A percentile compares a stretch with the other conserved stretches of the same genome.
phyloP scores from a whole-genome alignment of 2,113 vertebrate species.

The Axis porcinus region DNA sequence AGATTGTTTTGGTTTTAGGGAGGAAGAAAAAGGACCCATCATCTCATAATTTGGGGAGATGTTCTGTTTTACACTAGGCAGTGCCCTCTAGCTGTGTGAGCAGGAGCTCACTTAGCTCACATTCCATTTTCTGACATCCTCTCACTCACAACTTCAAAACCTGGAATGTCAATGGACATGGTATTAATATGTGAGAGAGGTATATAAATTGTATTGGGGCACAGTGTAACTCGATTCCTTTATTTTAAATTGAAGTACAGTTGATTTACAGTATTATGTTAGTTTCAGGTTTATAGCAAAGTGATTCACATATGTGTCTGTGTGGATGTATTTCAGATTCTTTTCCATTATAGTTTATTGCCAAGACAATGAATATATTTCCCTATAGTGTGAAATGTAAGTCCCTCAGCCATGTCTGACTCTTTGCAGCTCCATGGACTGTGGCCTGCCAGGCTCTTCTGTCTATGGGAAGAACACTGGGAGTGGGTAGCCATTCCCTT shows the following conservation, averaged over 20 bases:
- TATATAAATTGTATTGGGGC: not conserved
- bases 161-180: rapidly evolving
- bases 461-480: too few relatives aligned
- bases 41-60: not conserved
- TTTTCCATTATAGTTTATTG: not conserved
- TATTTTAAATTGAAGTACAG: not conserved
- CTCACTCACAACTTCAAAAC: not conserved
- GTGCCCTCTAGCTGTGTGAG: not conserved
- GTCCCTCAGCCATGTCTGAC: too few relatives aligned
- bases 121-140: not conserved
- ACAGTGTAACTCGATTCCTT: not conserved
- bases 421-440: too few relatives aligned
- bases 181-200: not conserved
- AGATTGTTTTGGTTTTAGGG: not conserved
- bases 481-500: too few relatives aligned
- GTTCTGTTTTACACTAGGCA: not conserved
- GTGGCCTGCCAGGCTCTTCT: too few relatives aligned
- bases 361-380: not conserved
- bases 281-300: not conserved
- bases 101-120: not conserved
- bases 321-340: not conserved
- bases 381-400: not conserved
- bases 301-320: not conserved
- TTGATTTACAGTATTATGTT: not conserved
- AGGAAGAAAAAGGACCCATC: rapidly evolving